These are phyloP conservation scores for Danionella cerebrum DNA, from an alignment of 2,113 vertebrate genomes.

Conservation along the genomic window DNA sequence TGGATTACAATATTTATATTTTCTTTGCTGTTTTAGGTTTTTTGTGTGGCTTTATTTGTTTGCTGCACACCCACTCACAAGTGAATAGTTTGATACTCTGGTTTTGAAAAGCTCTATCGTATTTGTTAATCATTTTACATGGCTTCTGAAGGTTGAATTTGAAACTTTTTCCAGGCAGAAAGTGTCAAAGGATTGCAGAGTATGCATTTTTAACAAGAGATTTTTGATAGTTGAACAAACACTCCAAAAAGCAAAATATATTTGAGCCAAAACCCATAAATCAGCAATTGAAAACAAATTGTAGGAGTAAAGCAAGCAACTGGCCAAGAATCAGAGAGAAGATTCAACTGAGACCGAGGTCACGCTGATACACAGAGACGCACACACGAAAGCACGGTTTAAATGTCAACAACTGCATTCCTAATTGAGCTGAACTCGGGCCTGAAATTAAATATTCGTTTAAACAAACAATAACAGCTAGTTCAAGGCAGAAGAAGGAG, in stretches of 20 bases:
- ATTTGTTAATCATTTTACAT: no score
- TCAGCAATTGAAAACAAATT: slow-evolving; percentile 87
- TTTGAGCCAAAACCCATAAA: slow-evolving; percentile 92
- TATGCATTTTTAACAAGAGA: slow-evolving; percentile 76
- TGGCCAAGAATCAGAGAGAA: slow-evolving; percentile 87
- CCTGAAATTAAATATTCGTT: slow-evolving; percentile 83
- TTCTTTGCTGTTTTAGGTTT: no score
- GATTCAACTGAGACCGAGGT: slow-evolving; percentile 84
- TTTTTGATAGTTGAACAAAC: slow-evolving; percentile 81
- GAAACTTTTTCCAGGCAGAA: no score
- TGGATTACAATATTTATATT: no score
- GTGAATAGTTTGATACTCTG: no score
- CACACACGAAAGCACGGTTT: background rate
- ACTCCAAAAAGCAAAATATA: no score
- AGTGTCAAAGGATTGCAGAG: no score
- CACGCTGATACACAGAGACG: slow-evolving; percentile 56
- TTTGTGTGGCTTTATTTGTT: no score
- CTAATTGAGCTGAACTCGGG: slow-evolving; percentile 78
- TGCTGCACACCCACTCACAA: no score
- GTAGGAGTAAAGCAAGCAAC: slow-evolving; percentile 85
- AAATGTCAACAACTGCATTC: slow-evolving; percentile 26
- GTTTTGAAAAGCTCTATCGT: no score
- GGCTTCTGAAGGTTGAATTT: no score
- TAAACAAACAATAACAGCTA: slow-evolving; percentile 63
- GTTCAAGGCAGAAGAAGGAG: slow-evolving; percentile 39